A percentile compares a stretch with the other conserved stretches of the same genome.
Conservation (phyloP, 2,888 invertebrate species). For the Luperina testacea region DNA sequence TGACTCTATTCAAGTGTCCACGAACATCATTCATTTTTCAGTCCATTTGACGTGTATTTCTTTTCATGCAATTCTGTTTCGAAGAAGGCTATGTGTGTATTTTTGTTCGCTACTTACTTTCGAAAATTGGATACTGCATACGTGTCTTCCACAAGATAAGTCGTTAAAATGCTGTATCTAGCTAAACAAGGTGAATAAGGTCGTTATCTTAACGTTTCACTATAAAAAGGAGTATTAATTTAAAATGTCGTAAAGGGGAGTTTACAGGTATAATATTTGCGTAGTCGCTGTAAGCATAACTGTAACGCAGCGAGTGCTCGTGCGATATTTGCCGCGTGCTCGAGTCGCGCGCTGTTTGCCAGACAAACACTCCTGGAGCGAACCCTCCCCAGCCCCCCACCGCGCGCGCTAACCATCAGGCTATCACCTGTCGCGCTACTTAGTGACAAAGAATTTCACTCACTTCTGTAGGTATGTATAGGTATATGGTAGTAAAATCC, state of each 20-base stretch:
- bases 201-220: constrained; percentile 30
- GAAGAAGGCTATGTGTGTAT: neutral
- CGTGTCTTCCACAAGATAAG: neutral
- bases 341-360: constrained; percentile 82
- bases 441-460: constrained; percentile 44
- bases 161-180: constrained; percentile 24
- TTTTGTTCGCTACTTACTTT: neutral
- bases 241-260: constrained; percentile 62
- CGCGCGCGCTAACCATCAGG: constrained; percentile 45
- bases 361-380: constrained; percentile 76
- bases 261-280: constrained; percentile 76
- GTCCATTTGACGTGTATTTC: constrained; percentile 62
- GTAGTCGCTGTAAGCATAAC: constrained; percentile 74
- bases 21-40: constrained; percentile 66
- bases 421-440: constrained; percentile 68
- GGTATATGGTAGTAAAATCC: neutral
- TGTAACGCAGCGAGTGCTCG: constrained; percentile 78
- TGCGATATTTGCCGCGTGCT: constrained; percentile 84
- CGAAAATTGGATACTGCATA: neutral
- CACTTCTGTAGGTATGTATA: constrained; percentile 26
- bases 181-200: constrained; percentile 22
- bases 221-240: constrained; percentile 51
- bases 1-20: constrained; percentile 65
- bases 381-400: constrained; percentile 36
- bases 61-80: constrained; percentile 25